A percentile compares a stretch with the other conserved stretches of the same genome.
Conservation (phyloP, 2,888 invertebrate species). For the Melieria crassipennis region DNA sequence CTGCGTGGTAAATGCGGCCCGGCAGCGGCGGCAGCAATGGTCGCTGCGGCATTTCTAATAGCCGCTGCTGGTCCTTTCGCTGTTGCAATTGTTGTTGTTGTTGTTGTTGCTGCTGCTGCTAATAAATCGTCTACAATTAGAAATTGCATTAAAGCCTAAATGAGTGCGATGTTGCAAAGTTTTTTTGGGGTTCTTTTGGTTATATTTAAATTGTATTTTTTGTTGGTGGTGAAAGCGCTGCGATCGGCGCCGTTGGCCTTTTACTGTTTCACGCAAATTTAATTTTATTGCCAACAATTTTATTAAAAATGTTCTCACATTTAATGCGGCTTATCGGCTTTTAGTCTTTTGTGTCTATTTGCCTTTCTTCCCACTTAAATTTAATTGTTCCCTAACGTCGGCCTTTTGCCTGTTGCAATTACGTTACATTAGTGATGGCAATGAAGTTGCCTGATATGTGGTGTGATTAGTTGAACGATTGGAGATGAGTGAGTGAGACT, state of each 20-base stretch:
- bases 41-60: conserved; percentile 12
- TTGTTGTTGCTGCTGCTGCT: conserved; percentile 25
- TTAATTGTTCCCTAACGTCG: no score
- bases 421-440: not conserved
- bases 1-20: conserved; percentile 13
- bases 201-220: not conserved
- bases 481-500: no score
- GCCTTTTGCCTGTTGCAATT: not conserved
- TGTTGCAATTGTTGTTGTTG: conserved; percentile 1
- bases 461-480: no score
- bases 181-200: not conserved
- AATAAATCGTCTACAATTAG: conserved; percentile 47
- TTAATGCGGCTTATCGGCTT: conserved; percentile 15
- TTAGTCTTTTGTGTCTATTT: conserved; percentile 27
- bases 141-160: conserved; percentile 46
- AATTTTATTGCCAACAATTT: conserved; percentile 44
- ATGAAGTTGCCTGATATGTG: no score
- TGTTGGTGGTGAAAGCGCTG: conserved; percentile 2
- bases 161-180: conserved; percentile 40
- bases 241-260: conserved; percentile 8
- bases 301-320: conserved; percentile 43
- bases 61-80: conserved; percentile 9
- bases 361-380: no score
- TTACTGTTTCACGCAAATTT: conserved; percentile 39
- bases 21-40: not conserved